A percentile compares a stretch with the other conserved stretches of the same genome.
Evolutionary conservation across 1,140 invertebrate genomes (phyloP).

Genomic region (Ruditapes philippinarum): DNA sequence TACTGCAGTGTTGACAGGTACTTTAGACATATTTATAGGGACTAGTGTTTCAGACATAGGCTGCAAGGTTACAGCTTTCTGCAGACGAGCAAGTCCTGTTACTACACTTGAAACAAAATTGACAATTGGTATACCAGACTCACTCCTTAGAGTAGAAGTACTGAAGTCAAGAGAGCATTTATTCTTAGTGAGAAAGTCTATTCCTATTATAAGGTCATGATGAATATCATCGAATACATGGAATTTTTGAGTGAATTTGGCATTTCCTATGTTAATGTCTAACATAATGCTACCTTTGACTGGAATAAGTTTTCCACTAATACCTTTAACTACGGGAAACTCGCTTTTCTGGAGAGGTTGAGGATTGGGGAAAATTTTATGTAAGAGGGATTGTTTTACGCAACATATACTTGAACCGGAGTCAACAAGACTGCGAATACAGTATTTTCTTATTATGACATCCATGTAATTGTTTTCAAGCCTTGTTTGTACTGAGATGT

Average conservation of each 20-base stretch:
- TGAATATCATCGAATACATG: slow-evolving; percentile 28
- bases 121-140: neutral
- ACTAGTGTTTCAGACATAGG: neutral
- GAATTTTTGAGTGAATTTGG: neutral
- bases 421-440: neutral
- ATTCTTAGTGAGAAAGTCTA: slow-evolving; percentile 4
- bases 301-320: neutral
- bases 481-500: neutral
- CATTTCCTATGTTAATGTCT: neutral
- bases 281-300: slow-evolving; percentile 6
- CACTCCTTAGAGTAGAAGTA: neutral
- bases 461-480: slow-evolving; percentile 10
- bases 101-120: neutral
- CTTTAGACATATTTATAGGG: neutral
- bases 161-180: slow-evolving; percentile 10
- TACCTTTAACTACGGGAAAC: too few species aligned
- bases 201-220: neutral
- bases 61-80: neutral
- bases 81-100: neutral
- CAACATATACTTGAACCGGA: slow-evolving; percentile 7
- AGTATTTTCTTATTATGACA: neutral
- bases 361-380: neutral
- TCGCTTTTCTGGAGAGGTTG: neutral
- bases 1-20: neutral
- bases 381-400: slow-evolving; percentile 23